Evolutionary conservation across 2,888 invertebrate genomes (phyloP).

Genomic region (Sclerodermus sp.): DNA sequence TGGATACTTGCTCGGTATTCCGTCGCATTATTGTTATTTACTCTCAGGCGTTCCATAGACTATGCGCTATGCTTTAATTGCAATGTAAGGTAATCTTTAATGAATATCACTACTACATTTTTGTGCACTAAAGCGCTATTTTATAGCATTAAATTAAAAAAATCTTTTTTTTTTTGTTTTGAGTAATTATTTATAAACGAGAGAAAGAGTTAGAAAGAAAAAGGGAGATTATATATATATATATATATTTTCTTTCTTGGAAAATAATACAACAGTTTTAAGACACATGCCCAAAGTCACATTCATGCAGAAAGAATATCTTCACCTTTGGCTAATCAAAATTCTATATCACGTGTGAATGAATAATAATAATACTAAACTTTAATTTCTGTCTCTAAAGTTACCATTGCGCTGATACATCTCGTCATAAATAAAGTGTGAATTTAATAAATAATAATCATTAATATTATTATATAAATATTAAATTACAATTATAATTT

Average conservation of each 20-base stretch:
- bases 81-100: slow-evolving; percentile 16
- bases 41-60: slow-evolving; percentile 23
- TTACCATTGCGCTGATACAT: slow-evolving; percentile 35
- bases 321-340: not conserved
- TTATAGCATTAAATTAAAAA: no score
- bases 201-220: not conserved
- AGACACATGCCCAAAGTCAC: slow-evolving; percentile 12
- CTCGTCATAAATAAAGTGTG: slow-evolving; percentile 35
- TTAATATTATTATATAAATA: slow-evolving; percentile 35
- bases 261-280: slow-evolving; percentile 14
- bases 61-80: slow-evolving; percentile 19
- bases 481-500: slow-evolving; percentile 36
- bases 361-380: slow-evolving; percentile 3
- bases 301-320: slow-evolving; percentile 11
- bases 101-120: slow-evolving; percentile 1
- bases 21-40: slow-evolving; percentile 28
- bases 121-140: no score
- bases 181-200: no score
- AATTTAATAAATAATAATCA: slow-evolving; percentile 32
- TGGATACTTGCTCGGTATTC: slow-evolving; percentile 14
- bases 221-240: not conserved
- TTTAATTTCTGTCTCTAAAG: slow-evolving; percentile 46
- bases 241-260: not conserved
- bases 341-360: not conserved
- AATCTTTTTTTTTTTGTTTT: no score